A percentile compares a stretch with the other conserved stretches of the same genome.
Evolutionary conservation across 2,797 vertebrate species (phyloP).

Genomic region (Sebastes diploproa): DNA sequence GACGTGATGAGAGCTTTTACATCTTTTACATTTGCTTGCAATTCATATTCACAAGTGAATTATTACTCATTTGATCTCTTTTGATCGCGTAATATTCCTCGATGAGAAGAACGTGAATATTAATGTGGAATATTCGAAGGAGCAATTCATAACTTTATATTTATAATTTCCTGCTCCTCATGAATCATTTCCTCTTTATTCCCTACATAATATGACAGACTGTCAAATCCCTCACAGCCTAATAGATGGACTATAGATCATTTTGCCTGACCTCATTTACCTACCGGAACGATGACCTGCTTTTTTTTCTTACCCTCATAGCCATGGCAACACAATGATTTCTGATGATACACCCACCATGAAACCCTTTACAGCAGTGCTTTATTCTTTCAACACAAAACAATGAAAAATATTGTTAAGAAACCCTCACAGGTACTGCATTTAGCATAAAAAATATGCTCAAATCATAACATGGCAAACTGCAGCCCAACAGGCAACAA

Average conservation of each 20-base stretch:
- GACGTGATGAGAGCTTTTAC: not conserved
- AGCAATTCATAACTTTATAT: not conserved
- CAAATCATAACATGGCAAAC: too few relatives aligned
- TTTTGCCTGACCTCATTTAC: not conserved
- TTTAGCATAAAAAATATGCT: too few relatives aligned
- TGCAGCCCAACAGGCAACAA: too few relatives aligned
- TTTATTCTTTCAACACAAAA: not conserved
- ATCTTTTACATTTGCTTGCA: not conserved
- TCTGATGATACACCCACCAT: too few relatives aligned
- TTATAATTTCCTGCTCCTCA: not conserved
- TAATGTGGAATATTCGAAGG: not conserved
- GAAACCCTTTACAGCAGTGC: not conserved
- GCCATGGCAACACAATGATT: not conserved
- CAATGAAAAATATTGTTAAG: accelerated
- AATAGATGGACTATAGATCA: not conserved
- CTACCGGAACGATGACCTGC: not conserved
- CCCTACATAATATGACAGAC: not conserved
- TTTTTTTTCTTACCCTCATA: not conserved
- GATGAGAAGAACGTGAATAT: not conserved
- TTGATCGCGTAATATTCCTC: too few relatives aligned
- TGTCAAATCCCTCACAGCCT: not conserved
- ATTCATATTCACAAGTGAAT: not conserved
- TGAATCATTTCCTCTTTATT: not conserved
- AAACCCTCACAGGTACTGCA: too few relatives aligned
- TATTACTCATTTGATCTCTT: not conserved